Evolutionary conservation across 2,113 vertebrate species (phyloP).

Genomic region (Paracanthobrama guichenoti): DNA sequence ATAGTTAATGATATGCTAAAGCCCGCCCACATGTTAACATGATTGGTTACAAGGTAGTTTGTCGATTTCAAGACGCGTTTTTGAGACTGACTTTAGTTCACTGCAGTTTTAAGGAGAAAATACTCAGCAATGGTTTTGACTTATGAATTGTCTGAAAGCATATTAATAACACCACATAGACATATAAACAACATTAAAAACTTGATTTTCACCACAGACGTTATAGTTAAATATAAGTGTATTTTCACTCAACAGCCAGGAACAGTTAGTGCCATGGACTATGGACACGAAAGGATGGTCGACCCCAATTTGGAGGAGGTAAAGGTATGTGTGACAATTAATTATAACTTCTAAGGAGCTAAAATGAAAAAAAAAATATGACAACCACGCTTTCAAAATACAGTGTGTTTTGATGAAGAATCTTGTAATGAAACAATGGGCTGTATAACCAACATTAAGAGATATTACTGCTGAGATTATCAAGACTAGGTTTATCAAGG

Average conservation of each 20-base stretch:
- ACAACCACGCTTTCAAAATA: not conserved
- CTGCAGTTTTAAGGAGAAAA: too few species aligned
- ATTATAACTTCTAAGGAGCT: not conserved
- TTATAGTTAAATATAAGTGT: not conserved
- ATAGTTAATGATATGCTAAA: too few species aligned
- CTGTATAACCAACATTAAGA: not conserved
- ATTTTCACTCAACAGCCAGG: conserved; percentile 78
- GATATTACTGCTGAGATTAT: conserved; percentile 13
- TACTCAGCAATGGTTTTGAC: too few species aligned
- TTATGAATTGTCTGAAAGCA: too few species aligned
- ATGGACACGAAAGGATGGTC: conserved; percentile 82
- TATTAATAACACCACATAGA: too few species aligned
- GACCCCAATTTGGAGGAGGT: conserved; percentile 89
- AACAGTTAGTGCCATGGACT: conserved; percentile 84
- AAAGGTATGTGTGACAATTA: conserved; percentile 71
- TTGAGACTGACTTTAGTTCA: too few species aligned
- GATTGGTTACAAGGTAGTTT: too few species aligned
- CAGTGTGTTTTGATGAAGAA: not conserved
- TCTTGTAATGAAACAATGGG: not conserved
- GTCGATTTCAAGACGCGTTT: too few species aligned
- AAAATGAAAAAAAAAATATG: not conserved
- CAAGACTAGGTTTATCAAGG: conserved; percentile 44
- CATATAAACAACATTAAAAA: too few species aligned
- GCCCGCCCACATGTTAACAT: too few species aligned
- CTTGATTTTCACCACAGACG: not conserved